Conservation (phyloP, 1,140 invertebrate species). For the Sminthurides bifidus region DNA sequence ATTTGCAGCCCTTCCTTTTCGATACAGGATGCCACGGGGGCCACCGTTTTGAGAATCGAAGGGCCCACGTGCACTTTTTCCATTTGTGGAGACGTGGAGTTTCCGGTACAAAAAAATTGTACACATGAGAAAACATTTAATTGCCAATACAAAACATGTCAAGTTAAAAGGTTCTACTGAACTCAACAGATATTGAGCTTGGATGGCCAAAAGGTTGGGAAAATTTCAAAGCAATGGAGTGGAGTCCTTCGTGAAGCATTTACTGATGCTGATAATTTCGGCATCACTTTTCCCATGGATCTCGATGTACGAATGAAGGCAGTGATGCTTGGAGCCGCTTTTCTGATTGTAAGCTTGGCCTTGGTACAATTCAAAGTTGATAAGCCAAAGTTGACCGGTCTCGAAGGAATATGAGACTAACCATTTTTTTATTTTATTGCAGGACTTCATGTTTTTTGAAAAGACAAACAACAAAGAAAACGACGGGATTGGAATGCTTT, state of each 20-base stretch:
- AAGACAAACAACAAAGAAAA: constrained; percentile 37
- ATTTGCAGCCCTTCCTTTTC: constrained; percentile 61
- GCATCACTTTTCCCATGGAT: constrained; percentile 64
- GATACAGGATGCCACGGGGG: constrained; percentile 62
- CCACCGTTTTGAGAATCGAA: constrained; percentile 65
- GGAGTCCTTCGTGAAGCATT: constrained; percentile 56
- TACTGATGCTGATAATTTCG: constrained; percentile 63
- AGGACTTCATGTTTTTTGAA: constrained; percentile 68
- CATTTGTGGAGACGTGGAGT: constrained; percentile 66
- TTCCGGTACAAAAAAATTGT: constrained; percentile 40
- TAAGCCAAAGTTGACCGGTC: neutral
- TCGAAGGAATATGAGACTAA: neutral
- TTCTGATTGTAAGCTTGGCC: constrained; percentile 20
- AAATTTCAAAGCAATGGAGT: constrained; percentile 65
- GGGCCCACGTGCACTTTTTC: constrained; percentile 70
- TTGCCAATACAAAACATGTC: neutral
- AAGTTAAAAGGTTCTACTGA: neutral
- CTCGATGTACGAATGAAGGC: constrained; percentile 71
- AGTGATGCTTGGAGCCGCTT: constrained; percentile 47
- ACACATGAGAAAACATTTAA: constrained; percentile 3
- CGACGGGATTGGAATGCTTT: constrained; percentile 39
- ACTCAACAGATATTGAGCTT: constrained; percentile 46
- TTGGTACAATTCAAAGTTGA: neutral
- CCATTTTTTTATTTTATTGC: constrained; percentile 8
- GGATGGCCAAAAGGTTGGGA: constrained; percentile 55